phyloP scores from a whole-genome alignment of 2,113 vertebrate species.

The Oenanthe melanoleuca region DNA sequence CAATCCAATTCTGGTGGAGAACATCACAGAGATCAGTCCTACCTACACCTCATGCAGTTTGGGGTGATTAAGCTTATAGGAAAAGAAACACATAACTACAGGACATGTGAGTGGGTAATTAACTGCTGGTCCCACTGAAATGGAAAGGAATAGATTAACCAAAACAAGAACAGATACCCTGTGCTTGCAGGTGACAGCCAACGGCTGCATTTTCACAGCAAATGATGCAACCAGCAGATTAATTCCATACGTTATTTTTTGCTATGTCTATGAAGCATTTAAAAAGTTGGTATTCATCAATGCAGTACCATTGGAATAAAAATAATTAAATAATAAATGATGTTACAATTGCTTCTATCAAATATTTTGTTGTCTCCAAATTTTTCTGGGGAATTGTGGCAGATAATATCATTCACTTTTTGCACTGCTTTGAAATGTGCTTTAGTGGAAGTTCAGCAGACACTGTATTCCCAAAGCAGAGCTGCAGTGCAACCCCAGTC shows the following conservation, averaged over 20 bases:
- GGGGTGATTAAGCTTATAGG: not conserved
- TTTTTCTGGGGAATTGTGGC: not conserved
- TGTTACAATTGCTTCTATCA: not conserved
- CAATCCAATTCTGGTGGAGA: not conserved
- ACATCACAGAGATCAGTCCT: not conserved
- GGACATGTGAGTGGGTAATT: not conserved
- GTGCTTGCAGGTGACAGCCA: not conserved
- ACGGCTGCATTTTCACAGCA: accelerated
- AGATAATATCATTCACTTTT: not conserved
- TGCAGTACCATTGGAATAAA: not conserved
- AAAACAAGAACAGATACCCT: constrained; percentile 3
- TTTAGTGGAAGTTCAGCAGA: not conserved
- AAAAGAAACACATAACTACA: constrained; percentile 18
- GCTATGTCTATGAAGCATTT: not conserved
- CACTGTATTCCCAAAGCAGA: not conserved
- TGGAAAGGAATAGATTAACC: constrained; percentile 34
- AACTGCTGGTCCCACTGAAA: not conserved
- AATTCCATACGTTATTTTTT: not conserved
- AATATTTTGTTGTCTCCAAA: not conserved
- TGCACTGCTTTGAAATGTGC: not conserved
- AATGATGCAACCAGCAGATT: not conserved
- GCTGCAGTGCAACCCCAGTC: not conserved
- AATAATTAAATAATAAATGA: not conserved
- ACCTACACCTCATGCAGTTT: not conserved
- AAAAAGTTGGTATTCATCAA: not conserved